Conservation (phyloP, 2,113 vertebrate species). For the Mionectes macconnelli region DNA sequence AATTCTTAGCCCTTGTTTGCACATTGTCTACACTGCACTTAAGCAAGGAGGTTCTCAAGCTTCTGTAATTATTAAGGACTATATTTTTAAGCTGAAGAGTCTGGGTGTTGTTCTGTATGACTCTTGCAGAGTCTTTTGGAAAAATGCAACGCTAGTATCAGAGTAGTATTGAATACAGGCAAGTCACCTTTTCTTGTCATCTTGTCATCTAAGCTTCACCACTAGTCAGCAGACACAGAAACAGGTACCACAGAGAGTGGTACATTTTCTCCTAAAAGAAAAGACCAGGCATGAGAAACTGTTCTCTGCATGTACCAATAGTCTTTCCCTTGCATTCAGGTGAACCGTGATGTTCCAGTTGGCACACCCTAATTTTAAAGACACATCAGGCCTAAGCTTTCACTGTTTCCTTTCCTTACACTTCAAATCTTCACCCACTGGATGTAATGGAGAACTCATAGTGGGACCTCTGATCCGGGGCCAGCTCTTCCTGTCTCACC, state of each 20-base stretch:
- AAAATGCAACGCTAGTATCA: neutral
- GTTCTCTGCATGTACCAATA: neutral
- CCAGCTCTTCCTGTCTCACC: neutral
- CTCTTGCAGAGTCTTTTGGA: neutral
- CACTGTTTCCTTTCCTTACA: neutral
- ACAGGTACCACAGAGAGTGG: neutral
- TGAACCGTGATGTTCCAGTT: rapidly evolving
- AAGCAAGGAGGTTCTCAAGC: neutral
- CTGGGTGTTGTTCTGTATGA: rapidly evolving
- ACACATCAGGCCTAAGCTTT: neutral
- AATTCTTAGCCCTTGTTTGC: neutral
- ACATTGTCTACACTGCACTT: neutral
- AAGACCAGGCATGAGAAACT: neutral
- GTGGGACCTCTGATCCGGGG: neutral
- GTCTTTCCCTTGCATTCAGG: neutral
- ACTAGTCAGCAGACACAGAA: neutral
- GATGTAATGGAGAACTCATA: neutral
- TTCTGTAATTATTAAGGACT: neutral
- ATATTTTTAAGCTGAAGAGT: neutral
- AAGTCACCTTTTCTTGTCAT: neutral
- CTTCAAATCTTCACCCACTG: neutral
- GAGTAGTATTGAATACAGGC: neutral
- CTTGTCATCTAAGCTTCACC: neutral
- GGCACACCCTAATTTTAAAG: neutral
- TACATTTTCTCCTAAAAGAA: neutral